A percentile compares a stretch with the other conserved stretches of the same genome.
These are phyloP conservation scores for human DNA, from an alignment of 2,113 vertebrate species.

Conservation along the genomic window DNA sequence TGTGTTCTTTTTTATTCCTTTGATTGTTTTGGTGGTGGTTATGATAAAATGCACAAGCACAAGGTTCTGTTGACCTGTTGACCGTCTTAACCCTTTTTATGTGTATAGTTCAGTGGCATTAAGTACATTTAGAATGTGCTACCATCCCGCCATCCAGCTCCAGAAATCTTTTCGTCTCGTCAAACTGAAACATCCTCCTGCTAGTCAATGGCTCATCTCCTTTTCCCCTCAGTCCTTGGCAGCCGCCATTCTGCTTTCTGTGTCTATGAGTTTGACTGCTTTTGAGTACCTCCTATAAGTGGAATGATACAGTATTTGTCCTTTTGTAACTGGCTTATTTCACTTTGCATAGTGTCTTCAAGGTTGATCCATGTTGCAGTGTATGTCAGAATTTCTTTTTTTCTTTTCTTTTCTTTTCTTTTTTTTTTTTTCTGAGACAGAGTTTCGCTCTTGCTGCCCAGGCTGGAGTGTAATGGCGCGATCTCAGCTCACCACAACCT, in stretches of 20 bases:
- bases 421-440: too few species aligned
- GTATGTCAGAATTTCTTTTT: not conserved
- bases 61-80: not conserved
- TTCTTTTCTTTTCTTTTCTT: not conserved
- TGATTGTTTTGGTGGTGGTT: not conserved
- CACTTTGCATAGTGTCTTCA: not conserved
- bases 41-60: not conserved
- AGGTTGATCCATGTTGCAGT: not conserved
- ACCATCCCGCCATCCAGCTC: not conserved
- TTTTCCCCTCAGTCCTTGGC: too few species aligned
- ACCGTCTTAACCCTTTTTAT: not conserved
- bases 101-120: not conserved
- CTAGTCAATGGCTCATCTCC: not conserved
- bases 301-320: not conserved
- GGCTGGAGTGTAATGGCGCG: too few species aligned
- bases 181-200: not conserved
- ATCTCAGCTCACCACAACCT: too few species aligned
- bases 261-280: not conserved
- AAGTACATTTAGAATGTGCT: not conserved
- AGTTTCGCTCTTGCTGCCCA: too few species aligned
- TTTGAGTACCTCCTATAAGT: not conserved
- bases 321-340: not conserved
- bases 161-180: not conserved
- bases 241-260: not conserved
- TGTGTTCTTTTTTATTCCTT: not conserved